These are phyloP conservation scores for Leptothorax acervorum DNA, from an alignment of 2,888 invertebrate species.

Conservation along the genomic window DNA sequence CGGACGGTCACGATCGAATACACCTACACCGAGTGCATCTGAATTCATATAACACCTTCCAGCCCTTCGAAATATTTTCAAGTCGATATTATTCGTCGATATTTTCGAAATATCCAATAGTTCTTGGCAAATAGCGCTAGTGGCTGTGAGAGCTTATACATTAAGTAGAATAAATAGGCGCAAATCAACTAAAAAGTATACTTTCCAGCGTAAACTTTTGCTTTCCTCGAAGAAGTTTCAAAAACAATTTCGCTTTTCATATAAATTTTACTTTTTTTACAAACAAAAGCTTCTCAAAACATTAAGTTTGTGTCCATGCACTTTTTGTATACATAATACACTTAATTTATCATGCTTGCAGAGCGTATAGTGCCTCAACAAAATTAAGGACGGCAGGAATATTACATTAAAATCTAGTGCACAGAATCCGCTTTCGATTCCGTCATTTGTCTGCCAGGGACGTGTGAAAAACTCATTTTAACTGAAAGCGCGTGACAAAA, in stretches of 20 bases:
- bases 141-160: background rate
- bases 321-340: background rate
- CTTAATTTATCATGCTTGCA: background rate
- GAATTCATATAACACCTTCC: background rate
- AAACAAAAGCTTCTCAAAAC: background rate
- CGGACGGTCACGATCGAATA: slow-evolving; percentile 44
- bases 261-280: slow-evolving; percentile 4
- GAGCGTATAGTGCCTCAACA: background rate
- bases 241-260: background rate
- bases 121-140: background rate
- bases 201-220: background rate
- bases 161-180: background rate
- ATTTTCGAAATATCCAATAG: background rate
- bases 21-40: background rate
- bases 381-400: background rate
- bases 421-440: background rate
- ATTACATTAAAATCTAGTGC: background rate
- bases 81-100: background rate
- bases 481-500: slow-evolving; percentile 38
- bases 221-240: background rate
- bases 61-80: slow-evolving; percentile 5
- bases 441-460: background rate
- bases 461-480: slow-evolving; percentile 27
- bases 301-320: background rate
- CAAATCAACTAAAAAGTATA: background rate